phyloP scores from a whole-genome alignment of 2,113 vertebrate species.

The Nothocercus julius region DNA sequence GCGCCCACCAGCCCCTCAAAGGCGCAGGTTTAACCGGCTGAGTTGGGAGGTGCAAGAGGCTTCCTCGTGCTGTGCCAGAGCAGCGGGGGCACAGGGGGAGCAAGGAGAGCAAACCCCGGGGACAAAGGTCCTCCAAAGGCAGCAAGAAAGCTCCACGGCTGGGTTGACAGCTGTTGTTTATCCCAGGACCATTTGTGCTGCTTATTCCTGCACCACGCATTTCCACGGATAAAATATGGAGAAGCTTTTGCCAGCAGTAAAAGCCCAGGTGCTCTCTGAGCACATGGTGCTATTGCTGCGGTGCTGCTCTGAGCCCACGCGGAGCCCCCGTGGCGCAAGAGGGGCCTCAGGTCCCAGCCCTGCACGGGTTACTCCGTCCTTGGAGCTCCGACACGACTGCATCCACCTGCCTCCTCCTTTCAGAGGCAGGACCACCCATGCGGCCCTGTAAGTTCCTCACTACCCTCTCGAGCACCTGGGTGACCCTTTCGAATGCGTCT shows the following conservation, averaged over 20 bases:
- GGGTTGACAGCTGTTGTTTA: background rate
- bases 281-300: rapidly evolving
- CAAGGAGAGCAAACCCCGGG: background rate
- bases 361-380: rapidly evolving
- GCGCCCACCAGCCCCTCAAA: background rate
- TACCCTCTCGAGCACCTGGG: background rate
- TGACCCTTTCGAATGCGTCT: background rate
- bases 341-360: background rate
- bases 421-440: background rate
- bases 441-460: background rate
- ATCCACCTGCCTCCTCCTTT: background rate
- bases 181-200: background rate
- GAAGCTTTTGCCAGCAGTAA: background rate
- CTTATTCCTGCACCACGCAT: background rate
- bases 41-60: no score
- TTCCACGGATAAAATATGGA: background rate
- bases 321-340: background rate
- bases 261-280: background rate
- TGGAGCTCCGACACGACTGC: background rate
- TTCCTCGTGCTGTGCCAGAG: no score
- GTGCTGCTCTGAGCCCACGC: background rate
- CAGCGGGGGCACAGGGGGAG: background rate
- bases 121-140: background rate
- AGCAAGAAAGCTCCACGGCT: background rate
- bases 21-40: no score